Evolutionary conservation across 2,888 invertebrate genomes (phyloP), one percentile per base, ranked within the genome.

Genomic region (Auanema sp.): DNA sequence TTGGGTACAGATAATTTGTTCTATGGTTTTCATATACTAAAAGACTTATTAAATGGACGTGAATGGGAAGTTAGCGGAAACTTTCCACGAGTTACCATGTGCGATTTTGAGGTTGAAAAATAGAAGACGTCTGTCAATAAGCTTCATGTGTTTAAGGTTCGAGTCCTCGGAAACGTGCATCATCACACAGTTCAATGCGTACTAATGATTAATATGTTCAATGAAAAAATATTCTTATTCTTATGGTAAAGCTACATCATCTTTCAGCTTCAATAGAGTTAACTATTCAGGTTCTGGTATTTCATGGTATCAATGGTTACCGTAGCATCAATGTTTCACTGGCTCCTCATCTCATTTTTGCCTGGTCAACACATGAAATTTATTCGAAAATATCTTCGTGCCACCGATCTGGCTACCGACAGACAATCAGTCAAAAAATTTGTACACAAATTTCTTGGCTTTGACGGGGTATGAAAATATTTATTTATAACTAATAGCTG

Each of bases 131-230:
- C 51, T 16, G 11, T 50, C 14, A 6, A 52, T 18, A 18, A 47
- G 24, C 41, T 57, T 21, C 53, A 24, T 40, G 12, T 47, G 18
- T 55, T 76, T 44, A 49, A 80, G 79, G 82, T 85, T 42, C 82
- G 86, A 54, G 86, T 86, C 72, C 78, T 87, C 58, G 83, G 83
- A 58, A 83, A 83, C 66, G 83, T 83, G 23, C 83, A 83, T 61
- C 83, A 83, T 66, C 82, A 83, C 70, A 83, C 83, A 16, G 83
- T 84, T n/a, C 83, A 83, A 73, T 83, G 83, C 55, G 83, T 83
- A 24, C 71, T 83, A 5, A 83, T 83, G 83, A 82, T 83, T 68
- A 83, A 81, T 63, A 81, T 81, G 81, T 73, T 75, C 69, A 75
- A 75, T 53, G 76, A 76, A 60, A 76, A 77, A 65, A 83, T 83